phyloP scores from a whole-genome alignment of 2,113 vertebrate genomes.

The Butastur rufipennis region DNA sequence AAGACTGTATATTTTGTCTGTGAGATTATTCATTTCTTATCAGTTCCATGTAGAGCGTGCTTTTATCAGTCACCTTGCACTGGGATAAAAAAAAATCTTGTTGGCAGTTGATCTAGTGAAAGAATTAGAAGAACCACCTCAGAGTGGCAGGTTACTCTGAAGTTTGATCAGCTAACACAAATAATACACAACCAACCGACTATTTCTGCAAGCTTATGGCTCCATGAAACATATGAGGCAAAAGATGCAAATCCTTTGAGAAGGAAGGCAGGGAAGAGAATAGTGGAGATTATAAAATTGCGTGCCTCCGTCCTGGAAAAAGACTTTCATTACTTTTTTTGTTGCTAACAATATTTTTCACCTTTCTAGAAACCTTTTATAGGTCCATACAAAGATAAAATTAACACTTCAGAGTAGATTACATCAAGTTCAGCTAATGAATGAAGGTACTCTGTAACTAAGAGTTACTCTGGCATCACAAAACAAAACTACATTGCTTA shows the following conservation, averaged over 20 bases:
- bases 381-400: conserved; percentile 23
- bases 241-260: background rate
- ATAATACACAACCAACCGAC: background rate
- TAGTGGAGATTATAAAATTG: background rate
- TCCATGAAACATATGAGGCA: background rate
- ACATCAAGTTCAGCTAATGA: conserved; percentile 31
- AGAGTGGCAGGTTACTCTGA: background rate
- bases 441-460: background rate
- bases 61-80: background rate
- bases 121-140: conserved; percentile 2
- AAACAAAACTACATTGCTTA: conserved; percentile 7
- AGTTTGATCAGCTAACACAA: background rate
- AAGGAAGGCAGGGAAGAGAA: background rate
- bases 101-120: background rate
- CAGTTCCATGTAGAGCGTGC: accelerated
- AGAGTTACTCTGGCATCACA: conserved; percentile 8
- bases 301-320: background rate
- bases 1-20: background rate
- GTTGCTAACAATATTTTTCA: background rate
- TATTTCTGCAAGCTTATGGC: background rate
- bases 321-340: background rate
- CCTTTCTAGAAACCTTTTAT: background rate
- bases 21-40: conserved; percentile 9
- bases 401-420: conserved; percentile 41
- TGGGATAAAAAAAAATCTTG: background rate